These are phyloP conservation scores for Alca torda DNA, from an alignment of 2,797 vertebrate genomes.

Conservation along the genomic window DNA sequence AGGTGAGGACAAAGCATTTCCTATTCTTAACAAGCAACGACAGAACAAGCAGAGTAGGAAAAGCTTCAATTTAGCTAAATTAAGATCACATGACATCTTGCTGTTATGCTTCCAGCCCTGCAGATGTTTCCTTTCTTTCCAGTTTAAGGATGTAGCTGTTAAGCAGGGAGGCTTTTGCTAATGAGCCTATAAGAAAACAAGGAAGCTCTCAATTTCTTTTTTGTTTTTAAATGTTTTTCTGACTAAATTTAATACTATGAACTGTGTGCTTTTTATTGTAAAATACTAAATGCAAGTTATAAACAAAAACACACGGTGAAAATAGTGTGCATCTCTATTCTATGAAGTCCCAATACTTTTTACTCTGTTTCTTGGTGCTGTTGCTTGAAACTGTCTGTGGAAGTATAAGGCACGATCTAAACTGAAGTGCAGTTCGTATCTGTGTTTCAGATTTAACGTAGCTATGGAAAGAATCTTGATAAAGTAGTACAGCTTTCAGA, in stretches of 20 bases:
- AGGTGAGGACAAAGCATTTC: constrained; percentile 46
- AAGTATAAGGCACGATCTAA: background rate
- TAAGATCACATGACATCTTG: constrained; percentile 58
- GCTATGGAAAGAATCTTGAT: background rate
- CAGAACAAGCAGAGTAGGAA: constrained; percentile 24
- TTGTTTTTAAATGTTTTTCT: constrained; percentile 42
- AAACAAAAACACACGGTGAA: background rate
- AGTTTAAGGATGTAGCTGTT: constrained; percentile 63
- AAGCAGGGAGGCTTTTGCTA: constrained; percentile 44
- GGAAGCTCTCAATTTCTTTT: constrained; percentile 57
- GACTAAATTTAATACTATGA: background rate
- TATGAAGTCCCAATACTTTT: background rate
- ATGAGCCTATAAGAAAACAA: constrained; percentile 56
- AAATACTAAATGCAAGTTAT: background rate
- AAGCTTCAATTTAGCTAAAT: constrained; percentile 34
- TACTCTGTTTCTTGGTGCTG: background rate
- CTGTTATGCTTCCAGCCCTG: constrained; percentile 48
- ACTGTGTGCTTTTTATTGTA: background rate
- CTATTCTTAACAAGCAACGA: background rate
- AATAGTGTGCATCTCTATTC: background rate
- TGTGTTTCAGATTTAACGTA: too few relatives aligned
- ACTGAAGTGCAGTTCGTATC: background rate
- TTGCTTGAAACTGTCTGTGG: background rate
- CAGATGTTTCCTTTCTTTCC: constrained; percentile 72
- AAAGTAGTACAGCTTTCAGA: background rate